Percentiles rank a stretch among this genome's conserved stretches.
Evolutionary conservation across 37 sponge, comb jelly and placozoan genomes (phyloP).

Genomic region (Bolinopsis microptera): DNA sequence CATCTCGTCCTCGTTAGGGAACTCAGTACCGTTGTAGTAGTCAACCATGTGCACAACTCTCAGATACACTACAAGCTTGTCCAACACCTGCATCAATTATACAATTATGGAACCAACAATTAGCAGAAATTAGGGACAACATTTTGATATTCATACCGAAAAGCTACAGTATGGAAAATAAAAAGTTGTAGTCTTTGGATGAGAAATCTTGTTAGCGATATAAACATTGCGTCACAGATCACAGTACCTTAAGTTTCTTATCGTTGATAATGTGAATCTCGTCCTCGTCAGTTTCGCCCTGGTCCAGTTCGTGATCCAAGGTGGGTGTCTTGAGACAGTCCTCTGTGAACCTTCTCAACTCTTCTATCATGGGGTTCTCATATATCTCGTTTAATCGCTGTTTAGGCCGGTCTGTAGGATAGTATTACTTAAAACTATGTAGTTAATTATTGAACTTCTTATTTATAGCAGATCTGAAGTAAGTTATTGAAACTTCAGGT

Average conservation of each 20-base stretch:
- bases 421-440: too few relatives aligned
- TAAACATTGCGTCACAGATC: too few relatives aligned
- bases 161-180: too few relatives aligned
- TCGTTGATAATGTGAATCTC: slow-evolving; percentile 54
- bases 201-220: too few relatives aligned
- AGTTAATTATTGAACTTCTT: too few relatives aligned
- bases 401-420: not conserved
- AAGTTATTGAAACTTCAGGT: too few relatives aligned
- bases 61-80: slow-evolving; percentile 82
- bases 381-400: not conserved
- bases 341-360: not conserved
- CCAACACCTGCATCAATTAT: slow-evolving; percentile 71
- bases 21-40: slow-evolving; percentile 75
- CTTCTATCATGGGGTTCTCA: slow-evolving; percentile 39
- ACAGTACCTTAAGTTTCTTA: slow-evolving; percentile 54
- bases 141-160: too few relatives aligned
- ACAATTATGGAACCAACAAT: not conserved
- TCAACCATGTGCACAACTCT: slow-evolving; percentile 91
- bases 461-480: too few relatives aligned
- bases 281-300: slow-evolving; percentile 63
- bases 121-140: too few relatives aligned
- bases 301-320: slow-evolving; percentile 63
- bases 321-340: slow-evolving; percentile 3
- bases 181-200: too few relatives aligned
- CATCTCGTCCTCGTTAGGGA: slow-evolving; percentile 85